Percentiles rank a stretch among this genome's conserved stretches.
These are phyloP conservation scores for Nannospalax galili DNA, from an alignment of 2,113 vertebrate genomes.

Conservation along the genomic window DNA sequence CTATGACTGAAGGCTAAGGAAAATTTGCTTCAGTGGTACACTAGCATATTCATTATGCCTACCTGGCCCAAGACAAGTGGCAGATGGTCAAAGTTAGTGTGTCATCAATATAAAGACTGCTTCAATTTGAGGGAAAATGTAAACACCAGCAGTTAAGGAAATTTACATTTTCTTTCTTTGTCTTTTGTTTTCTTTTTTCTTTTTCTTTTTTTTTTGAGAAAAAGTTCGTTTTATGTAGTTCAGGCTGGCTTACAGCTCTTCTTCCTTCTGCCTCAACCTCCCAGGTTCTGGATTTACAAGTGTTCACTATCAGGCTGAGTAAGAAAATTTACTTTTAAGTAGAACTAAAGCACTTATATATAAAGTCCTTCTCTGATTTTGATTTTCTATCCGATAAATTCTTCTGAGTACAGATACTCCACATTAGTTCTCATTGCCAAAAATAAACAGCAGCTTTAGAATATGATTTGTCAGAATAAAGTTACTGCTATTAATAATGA, in stretches of 20 bases:
- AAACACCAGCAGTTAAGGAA: not conserved
- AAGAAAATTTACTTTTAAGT: not conserved
- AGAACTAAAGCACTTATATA: not conserved
- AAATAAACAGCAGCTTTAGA: not conserved
- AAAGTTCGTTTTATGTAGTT: not conserved
- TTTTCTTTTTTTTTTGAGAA: not conserved
- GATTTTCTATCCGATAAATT: not conserved
- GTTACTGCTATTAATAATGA: not conserved
- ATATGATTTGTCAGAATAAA: not conserved
- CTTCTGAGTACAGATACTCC: not conserved
- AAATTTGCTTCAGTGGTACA: not conserved
- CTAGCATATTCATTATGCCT: not conserved
- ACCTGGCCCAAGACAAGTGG: not conserved
- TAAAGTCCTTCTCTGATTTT: not conserved
- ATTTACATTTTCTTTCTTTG: not conserved
- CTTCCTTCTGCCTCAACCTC: not conserved
- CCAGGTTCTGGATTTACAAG: not conserved
- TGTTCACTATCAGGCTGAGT: too few relatives aligned
- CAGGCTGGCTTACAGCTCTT: not conserved
- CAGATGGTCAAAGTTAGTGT: not conserved
- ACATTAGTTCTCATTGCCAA: not conserved
- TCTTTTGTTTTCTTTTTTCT: not conserved
- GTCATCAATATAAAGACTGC: not conserved
- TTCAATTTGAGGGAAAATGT: not conserved
- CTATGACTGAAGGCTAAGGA: not conserved